These are phyloP conservation scores for Argynnis bischoffii DNA, from an alignment of 2,888 invertebrate species.

Conservation along the genomic window DNA sequence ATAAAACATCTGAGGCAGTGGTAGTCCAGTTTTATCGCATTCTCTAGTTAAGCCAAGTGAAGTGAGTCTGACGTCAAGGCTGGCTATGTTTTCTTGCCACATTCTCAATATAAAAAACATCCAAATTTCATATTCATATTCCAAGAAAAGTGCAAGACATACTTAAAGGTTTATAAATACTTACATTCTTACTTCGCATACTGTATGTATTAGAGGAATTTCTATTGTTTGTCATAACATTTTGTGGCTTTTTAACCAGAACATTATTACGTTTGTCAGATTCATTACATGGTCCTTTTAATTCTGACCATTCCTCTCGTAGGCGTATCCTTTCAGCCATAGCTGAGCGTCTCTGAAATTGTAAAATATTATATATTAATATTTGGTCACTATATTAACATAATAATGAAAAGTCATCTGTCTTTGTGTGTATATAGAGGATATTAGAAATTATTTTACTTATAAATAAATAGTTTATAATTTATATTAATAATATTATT, in stretches of 20 bases:
- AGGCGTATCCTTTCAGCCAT: conserved; percentile 64
- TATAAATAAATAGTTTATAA: too few relatives aligned
- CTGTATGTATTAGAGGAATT: neutral
- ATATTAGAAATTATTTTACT: too few relatives aligned
- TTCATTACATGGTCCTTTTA: conserved; percentile 55
- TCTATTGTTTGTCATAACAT: conserved; percentile 10
- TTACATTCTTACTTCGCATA: conserved; percentile 6
- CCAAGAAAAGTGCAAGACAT: too few relatives aligned
- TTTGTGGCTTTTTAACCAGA: conserved; percentile 34
- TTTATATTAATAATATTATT: too few relatives aligned
- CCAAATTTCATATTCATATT: neutral
- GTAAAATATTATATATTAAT: conserved; percentile 4
- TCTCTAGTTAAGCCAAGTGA: too few relatives aligned
- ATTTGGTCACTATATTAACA: neutral
- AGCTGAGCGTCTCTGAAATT: conserved; percentile 65
- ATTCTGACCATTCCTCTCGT: conserved; percentile 69
- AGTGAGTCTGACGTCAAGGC: too few relatives aligned
- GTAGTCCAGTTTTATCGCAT: too few relatives aligned
- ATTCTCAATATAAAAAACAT: neutral
- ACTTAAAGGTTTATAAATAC: neutral
- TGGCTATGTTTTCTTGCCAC: too few relatives aligned
- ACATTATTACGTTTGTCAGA: conserved; percentile 27
- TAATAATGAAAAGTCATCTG: too few relatives aligned
- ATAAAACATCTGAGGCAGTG: too few relatives aligned
- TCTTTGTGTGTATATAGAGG: too few relatives aligned